Evolutionary conservation across 1,140 invertebrate species (phyloP).

Genomic region (Acromyrmex heyeri): DNA sequence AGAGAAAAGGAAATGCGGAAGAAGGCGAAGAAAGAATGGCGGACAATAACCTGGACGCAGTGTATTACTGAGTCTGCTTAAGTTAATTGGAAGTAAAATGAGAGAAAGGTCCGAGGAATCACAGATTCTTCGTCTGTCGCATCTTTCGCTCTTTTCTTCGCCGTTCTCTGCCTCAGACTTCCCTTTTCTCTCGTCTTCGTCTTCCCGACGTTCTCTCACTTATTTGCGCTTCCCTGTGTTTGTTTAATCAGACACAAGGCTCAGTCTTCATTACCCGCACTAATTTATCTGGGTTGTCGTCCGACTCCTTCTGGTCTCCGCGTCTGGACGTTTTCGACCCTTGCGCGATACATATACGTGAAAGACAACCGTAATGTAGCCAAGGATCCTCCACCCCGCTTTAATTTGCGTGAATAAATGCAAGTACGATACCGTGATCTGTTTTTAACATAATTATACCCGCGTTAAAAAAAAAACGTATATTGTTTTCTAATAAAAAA

Average conservation of each 20-base stretch:
- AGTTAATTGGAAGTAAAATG: conserved; percentile 81
- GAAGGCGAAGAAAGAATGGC: conserved; percentile 54
- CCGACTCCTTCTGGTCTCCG: conserved; percentile 71
- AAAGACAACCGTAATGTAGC: conserved; percentile 68
- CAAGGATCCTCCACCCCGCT: conserved; percentile 47
- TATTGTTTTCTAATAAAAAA: not conserved
- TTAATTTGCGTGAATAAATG: conserved; percentile 58
- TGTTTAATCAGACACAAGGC: conserved; percentile 84
- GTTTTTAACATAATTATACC: conserved; percentile 13
- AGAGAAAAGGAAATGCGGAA: not conserved
- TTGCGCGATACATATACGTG: conserved; percentile 35
- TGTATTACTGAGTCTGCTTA: conserved; percentile 70
- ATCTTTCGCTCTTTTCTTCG: conserved; percentile 43
- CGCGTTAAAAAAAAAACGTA: not conserved
- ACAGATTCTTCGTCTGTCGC: conserved; percentile 65
- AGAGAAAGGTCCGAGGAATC: conserved; percentile 62
- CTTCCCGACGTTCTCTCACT: conserved; percentile 69
- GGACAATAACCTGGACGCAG: conserved; percentile 66
- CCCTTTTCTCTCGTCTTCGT: conserved; percentile 30
- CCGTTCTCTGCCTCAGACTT: conserved; percentile 18
- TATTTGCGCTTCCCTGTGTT: conserved; percentile 82
- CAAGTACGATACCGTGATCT: not conserved
- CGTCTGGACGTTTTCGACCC: conserved; percentile 17
- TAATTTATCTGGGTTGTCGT: conserved; percentile 84
- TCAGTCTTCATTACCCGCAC: conserved; percentile 84